Evolutionary conservation across 2,888 invertebrate genomes (phyloP).

Genomic region (Agriotes lineatus): DNA sequence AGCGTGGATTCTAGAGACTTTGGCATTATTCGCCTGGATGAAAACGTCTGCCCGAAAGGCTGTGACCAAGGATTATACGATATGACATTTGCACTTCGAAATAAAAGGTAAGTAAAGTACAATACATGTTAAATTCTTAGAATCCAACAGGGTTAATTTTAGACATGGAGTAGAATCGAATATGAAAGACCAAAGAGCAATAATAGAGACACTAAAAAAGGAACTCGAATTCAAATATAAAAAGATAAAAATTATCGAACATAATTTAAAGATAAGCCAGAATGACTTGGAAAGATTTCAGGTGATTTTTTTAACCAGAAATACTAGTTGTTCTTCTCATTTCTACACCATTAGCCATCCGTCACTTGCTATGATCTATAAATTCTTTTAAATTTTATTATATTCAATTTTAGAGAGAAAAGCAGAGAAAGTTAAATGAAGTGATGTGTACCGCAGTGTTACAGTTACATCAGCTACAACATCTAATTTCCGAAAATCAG

Average conservation of each 20-base stretch:
- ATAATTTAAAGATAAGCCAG: slow-evolving; percentile 69
- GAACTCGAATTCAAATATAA: slow-evolving; percentile 73
- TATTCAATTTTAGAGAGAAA: slow-evolving; percentile 70
- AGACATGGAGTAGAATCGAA: slow-evolving; percentile 72
- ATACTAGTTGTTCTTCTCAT: too few species aligned
- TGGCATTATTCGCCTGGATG: slow-evolving; percentile 77
- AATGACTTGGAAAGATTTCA: slow-evolving; percentile 75
- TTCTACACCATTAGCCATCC: too few species aligned
- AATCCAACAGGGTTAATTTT: not conserved
- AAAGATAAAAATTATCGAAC: slow-evolving; percentile 70
- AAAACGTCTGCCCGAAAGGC: slow-evolving; percentile 78
- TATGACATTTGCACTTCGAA: slow-evolving; percentile 74
- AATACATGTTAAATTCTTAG: not conserved
- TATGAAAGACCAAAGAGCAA: slow-evolving; percentile 70
- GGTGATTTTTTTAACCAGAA: slow-evolving; percentile 69
- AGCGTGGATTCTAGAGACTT: slow-evolving; percentile 78
- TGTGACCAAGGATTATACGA: slow-evolving; percentile 79
- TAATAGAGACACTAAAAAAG: slow-evolving; percentile 71
- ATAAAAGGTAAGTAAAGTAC: slow-evolving; percentile 67
- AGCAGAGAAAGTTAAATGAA: slow-evolving; percentile 84
- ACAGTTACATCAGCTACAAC: slow-evolving; percentile 77
- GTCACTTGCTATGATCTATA: too few species aligned
- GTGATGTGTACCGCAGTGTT: slow-evolving; percentile 78
- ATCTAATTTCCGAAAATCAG: slow-evolving; percentile 63
- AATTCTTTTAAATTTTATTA: too few species aligned